These are phyloP conservation scores for Ammodytes marinus DNA, from an alignment of 2,113 vertebrate genomes.

Conservation along the genomic window DNA sequence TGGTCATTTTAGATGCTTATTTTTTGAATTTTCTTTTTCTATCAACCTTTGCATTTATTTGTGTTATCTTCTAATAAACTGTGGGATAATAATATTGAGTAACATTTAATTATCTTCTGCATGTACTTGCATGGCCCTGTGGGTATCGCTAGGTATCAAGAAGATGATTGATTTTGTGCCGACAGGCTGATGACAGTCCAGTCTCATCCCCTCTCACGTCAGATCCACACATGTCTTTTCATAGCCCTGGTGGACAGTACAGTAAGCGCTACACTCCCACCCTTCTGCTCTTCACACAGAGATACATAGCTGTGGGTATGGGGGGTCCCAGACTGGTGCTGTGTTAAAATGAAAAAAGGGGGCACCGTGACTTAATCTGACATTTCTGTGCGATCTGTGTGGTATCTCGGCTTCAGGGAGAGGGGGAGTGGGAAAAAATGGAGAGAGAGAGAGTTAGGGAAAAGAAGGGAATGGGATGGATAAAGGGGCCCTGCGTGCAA, in stretches of 20 bases:
- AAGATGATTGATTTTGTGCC: slow-evolving; percentile 76
- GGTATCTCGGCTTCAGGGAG: slow-evolving; percentile 80
- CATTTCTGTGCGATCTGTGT: slow-evolving; percentile 83
- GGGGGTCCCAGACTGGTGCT: slow-evolving; percentile 70
- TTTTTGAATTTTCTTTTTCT: neutral
- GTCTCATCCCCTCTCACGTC: slow-evolving; percentile 72
- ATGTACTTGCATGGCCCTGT: slow-evolving; percentile 24
- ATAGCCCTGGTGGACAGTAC: slow-evolving; percentile 64
- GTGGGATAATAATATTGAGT: slow-evolving; percentile 35
- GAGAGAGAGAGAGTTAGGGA: slow-evolving; percentile 34
- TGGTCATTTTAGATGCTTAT: slow-evolving; percentile 1
- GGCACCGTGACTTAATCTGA: slow-evolving; percentile 82
- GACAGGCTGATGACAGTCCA: slow-evolving; percentile 74
- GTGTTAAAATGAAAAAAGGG: slow-evolving; percentile 77
- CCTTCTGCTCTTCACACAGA: slow-evolving; percentile 38
- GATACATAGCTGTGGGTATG: slow-evolving; percentile 58
- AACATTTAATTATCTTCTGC: slow-evolving; percentile 22
- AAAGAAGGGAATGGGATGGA: slow-evolving; percentile 76
- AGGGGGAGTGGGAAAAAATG: slow-evolving; percentile 58
- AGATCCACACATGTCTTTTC: slow-evolving; percentile 69
- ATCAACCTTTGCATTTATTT: neutral
- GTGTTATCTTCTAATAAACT: slow-evolving; percentile 2
- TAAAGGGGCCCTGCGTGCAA: slow-evolving; percentile 77
- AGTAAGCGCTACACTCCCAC: slow-evolving; percentile 61
- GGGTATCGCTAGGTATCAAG: slow-evolving; percentile 62